Conservation (phyloP, 2,797 vertebrate genomes). For the Clarias laeviceps region DNA sequence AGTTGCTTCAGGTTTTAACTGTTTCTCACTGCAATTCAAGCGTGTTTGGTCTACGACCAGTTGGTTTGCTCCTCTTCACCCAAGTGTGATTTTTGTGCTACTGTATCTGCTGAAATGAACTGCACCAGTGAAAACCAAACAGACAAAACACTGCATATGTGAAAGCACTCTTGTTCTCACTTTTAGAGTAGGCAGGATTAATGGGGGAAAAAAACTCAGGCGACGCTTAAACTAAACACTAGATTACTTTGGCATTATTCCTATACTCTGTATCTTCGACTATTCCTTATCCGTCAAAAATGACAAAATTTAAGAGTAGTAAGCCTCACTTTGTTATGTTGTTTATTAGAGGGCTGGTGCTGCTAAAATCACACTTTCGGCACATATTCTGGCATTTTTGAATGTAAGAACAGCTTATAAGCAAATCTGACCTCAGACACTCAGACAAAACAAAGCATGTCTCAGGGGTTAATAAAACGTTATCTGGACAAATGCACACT, state of each 20-base stretch:
- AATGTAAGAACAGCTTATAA: slow-evolving; percentile 3
- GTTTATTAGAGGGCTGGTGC: background rate
- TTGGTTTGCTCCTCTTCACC: background rate
- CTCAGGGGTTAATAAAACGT: slow-evolving; percentile 5
- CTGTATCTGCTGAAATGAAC: slow-evolving; percentile 1
- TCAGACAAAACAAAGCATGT: slow-evolving; percentile 24
- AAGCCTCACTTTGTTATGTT: background rate
- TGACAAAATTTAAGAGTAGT: too few relatives aligned
- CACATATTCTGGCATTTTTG: background rate
- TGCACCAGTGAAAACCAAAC: background rate
- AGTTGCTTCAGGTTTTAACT: background rate
- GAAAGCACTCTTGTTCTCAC: background rate
- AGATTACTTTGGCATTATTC: background rate
- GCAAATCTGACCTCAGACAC: slow-evolving; percentile 31
- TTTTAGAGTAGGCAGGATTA: background rate
- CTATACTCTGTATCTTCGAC: background rate
- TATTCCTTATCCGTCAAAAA: background rate
- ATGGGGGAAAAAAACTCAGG: background rate
- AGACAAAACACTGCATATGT: background rate
- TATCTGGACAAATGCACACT: slow-evolving; percentile 32
- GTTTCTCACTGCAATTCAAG: background rate
- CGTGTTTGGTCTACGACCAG: background rate
- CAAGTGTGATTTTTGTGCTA: background rate
- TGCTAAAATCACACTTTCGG: background rate
- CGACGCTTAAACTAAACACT: background rate